phyloP scores from a whole-genome alignment of 2,888 invertebrate species.

The Spodoptera exigua region DNA sequence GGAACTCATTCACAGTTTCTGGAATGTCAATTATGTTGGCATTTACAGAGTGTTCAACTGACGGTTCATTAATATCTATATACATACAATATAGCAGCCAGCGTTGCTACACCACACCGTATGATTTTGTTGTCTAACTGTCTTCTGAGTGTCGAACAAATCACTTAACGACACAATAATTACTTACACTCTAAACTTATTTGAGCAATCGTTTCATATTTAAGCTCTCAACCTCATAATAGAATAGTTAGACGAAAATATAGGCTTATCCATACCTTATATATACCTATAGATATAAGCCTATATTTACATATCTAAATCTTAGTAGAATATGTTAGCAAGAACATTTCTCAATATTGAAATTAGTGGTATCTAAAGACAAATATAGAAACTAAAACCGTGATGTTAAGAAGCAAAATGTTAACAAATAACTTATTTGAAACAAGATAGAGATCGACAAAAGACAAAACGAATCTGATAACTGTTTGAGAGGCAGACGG shows the following conservation, averaged over 20 bases:
- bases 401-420: too few species aligned
- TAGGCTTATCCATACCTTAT: too few species aligned
- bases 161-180: conserved; percentile 46
- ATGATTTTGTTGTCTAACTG: conserved; percentile 51
- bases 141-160: conserved; percentile 15
- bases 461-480: conserved; percentile 4
- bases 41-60: conserved; percentile 8
- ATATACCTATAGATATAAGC: too few species aligned
- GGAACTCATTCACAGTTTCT: conserved; percentile 34
- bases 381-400: too few species aligned
- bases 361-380: too few species aligned
- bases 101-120: conserved; percentile 51
- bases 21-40: conserved; percentile 28
- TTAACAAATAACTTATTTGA: not conserved
- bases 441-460: not conserved
- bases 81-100: conserved; percentile 21
- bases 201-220: conserved; percentile 44
- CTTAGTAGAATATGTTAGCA: too few species aligned
- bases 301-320: too few species aligned
- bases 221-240: too few species aligned
- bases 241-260: too few species aligned
- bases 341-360: too few species aligned
- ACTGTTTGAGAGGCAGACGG: not conserved
- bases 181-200: conserved; percentile 53
- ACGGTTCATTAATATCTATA: conserved; percentile 64